Percentiles rank a stretch among this genome's conserved stretches.
phyloP scores from a whole-genome alignment of 2,888 invertebrate genomes.

The Parnassius mnemosyne region DNA sequence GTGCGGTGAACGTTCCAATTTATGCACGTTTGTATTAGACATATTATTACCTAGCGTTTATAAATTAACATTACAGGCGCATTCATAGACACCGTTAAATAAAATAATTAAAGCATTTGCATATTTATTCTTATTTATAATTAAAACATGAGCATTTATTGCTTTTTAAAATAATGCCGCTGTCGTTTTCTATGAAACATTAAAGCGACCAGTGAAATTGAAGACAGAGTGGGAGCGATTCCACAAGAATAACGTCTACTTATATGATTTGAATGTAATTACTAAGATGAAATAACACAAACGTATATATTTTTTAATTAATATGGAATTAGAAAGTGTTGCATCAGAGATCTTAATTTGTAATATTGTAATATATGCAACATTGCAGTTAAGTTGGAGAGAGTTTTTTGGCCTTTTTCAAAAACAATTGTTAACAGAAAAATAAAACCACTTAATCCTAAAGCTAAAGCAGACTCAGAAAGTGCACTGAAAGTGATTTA shows the following conservation, averaged over 20 bases:
- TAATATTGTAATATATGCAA: too few relatives aligned
- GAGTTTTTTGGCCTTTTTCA: too few relatives aligned
- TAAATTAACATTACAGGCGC: slow-evolving; percentile 42
- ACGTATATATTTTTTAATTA: too few relatives aligned
- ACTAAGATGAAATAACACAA: not conserved
- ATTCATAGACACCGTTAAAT: slow-evolving; percentile 29
- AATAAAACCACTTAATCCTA: too few relatives aligned
- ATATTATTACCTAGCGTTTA: slow-evolving; percentile 37
- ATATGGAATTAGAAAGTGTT: too few relatives aligned
- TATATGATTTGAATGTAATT: not conserved
- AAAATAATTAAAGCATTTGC: slow-evolving; percentile 27
- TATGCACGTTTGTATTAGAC: slow-evolving; percentile 38
- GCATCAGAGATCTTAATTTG: too few relatives aligned
- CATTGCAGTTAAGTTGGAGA: too few relatives aligned
- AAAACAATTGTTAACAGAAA: too few relatives aligned
- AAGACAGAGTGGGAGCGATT: slow-evolving; percentile 13
- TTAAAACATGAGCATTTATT: slow-evolving; percentile 29
- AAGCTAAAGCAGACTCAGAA: not conserved
- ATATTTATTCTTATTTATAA: slow-evolving; percentile 34
- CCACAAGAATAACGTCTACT: slow-evolving; percentile 5
- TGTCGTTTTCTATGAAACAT: slow-evolving; percentile 23
- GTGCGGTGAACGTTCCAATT: slow-evolving; percentile 41
- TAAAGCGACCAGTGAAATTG: slow-evolving; percentile 19
- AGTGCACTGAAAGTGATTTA: slow-evolving; percentile 14
- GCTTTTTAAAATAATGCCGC: slow-evolving; percentile 27